Conservation (phyloP, 2,113 vertebrate species). For the Morone saxatilis region DNA sequence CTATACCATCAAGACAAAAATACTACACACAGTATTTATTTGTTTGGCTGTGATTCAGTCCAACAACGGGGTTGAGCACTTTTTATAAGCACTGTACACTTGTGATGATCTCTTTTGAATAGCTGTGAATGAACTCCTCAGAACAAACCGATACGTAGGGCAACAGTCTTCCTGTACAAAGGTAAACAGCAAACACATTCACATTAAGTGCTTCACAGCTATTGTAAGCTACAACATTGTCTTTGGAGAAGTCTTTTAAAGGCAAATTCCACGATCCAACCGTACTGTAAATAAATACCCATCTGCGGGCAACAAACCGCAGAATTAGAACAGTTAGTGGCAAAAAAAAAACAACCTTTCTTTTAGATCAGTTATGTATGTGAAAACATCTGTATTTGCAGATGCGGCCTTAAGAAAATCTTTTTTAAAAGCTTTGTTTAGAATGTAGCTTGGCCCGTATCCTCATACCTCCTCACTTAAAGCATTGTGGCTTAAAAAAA, state of each 20-base stretch:
- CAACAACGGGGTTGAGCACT: background rate
- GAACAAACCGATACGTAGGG: background rate
- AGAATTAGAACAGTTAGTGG: background rate
- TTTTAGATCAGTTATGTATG: background rate
- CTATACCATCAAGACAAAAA: background rate
- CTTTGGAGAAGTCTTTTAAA: conserved; percentile 10
- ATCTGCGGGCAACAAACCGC: background rate
- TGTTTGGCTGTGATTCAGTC: conserved; percentile 14
- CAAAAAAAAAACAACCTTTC: background rate
- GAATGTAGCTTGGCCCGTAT: conserved; percentile 35
- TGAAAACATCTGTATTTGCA: conserved; percentile 16
- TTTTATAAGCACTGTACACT: background rate
- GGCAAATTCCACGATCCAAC: background rate
- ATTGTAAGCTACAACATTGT: background rate
- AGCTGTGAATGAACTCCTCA: background rate
- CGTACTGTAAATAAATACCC: conserved; percentile 1
- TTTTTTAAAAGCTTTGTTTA: conserved; percentile 13
- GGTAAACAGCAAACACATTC: conserved; percentile 22
- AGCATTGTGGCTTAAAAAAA: conserved; percentile 28
- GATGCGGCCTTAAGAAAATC: conserved; percentile 10
- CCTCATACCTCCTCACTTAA: background rate
- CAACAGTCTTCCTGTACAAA: conserved; percentile 44
- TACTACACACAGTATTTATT: background rate
- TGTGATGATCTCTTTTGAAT: background rate
- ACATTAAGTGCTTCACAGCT: conserved; percentile 12